These are phyloP conservation scores for Bellardia pandia DNA, from an alignment of 2,888 invertebrate species.

Conservation along the genomic window DNA sequence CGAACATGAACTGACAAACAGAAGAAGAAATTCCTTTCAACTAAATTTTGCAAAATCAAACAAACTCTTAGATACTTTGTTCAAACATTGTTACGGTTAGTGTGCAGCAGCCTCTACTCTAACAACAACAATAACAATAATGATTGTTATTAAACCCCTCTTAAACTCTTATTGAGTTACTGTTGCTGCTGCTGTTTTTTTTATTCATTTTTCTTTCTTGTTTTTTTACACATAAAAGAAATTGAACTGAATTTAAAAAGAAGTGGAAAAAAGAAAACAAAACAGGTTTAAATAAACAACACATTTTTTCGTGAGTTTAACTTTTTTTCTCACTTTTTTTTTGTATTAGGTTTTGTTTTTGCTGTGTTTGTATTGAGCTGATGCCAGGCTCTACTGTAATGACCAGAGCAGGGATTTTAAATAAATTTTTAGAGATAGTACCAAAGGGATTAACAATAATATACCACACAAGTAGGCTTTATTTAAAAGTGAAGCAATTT, in stretches of 20 bases:
- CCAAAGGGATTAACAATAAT: too few species aligned
- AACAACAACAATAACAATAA: conserved; percentile 10
- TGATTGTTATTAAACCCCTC: conserved; percentile 16
- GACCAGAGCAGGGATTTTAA: not conserved
- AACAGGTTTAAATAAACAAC: conserved; percentile 61
- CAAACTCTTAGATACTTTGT: not conserved
- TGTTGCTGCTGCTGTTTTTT: not conserved
- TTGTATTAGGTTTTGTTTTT: not conserved
- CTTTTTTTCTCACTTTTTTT: conserved; percentile 29
- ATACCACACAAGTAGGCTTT: too few species aligned
- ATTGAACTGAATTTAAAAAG: conserved; percentile 54
- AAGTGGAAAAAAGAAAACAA: conserved; percentile 38
- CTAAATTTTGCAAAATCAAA: conserved; percentile 54
- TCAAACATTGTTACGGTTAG: not conserved
- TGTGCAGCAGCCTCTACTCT: not conserved
- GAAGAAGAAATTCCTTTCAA: conserved; percentile 61
- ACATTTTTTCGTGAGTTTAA: conserved; percentile 48
- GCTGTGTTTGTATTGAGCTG: not conserved
- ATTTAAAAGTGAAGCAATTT: too few species aligned
- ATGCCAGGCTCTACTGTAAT: not conserved
- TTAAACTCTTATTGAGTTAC: conserved; percentile 17
- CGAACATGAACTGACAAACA: conserved; percentile 34
- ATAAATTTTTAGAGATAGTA: not conserved
- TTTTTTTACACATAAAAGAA: conserved; percentile 30
- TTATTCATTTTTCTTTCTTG: not conserved